Evolutionary conservation across 2,113 vertebrate genomes (phyloP), one percentile per base, ranked within the genome.

Genomic region (Epinephelus fuscoguttatus): DNA sequence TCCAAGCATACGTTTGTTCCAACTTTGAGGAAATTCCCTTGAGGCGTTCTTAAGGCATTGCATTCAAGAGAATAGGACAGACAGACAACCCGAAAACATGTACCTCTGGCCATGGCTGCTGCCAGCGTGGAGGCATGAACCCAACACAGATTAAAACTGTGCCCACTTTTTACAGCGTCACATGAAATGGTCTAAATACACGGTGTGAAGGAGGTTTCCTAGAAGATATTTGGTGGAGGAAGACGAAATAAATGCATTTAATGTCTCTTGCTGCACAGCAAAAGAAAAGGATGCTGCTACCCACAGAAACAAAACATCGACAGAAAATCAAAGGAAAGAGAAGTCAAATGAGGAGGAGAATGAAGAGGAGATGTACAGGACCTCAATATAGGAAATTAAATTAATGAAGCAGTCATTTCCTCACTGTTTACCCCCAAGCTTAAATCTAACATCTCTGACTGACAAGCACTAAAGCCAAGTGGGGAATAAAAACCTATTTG

Each of bases 401-500:
- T 60, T 50, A 81, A 53, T 47, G 50, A 71, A 18, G 69, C 23
- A 17, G 42, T 40, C 21, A 37, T 47, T 60, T 79, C 74, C 11
- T 66, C 70, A 18, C 63, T 53, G 53, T 71, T 70, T 60, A 61
- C 15, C 0, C 63, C 11, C 12, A 13, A 42, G 19, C 25, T 55
- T 55, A 56, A 27, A 74, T 75, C 25, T 10, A 64, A 69, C 72
- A 27, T 53, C 45, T 33, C 3, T 59, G 42, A 64, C 45, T 64
- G 71, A 64, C 73, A 18, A 67, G 80, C 23, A n/a, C 57, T 50
- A 6, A 67, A 82, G 42, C 33, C 14, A 59, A 66, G 53, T 14
- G 77, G 64, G 86, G 49, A 84, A 82, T 78, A 59, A 78, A 37
- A 77, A 82, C 33, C n/a, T 52, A 61, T 33, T 75, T 50, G 60